Base-by-base conservation (phyloP, 2,888 invertebrate genomes). In the Synanthedon andrenaeformis region DNA sequence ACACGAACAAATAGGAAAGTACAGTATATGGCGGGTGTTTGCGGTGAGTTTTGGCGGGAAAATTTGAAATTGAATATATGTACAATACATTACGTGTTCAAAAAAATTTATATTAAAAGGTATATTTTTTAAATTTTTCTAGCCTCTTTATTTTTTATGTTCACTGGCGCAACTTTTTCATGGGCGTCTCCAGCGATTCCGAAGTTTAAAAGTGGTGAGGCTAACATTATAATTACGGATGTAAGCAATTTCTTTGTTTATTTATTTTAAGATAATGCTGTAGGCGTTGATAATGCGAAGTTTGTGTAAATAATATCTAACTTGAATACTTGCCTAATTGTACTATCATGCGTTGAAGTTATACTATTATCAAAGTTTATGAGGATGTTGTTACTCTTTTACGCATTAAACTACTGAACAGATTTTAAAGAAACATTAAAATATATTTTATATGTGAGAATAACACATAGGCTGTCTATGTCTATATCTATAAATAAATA, bases 161-260 rank as follows among this genome's bases (percentile, higher is more conserved):
- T 82, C 56, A 85, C 84, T 28, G 88, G 89, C 11, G 83, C 87
- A 28, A 77, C 79, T 6, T 64, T 87, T 53, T 84, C 88, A 8
- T 90, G 89, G 89, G 76, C 89, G 0, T 89, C 90, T 1, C 89
- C 90, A n/a, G 88, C 87, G 28, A 79, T 89, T 62, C 88, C 89
- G 49, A 87, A 88, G 70, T 78, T 89, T 63, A 79, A 75, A 59
- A 81, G 64, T 55, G 84, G 84, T 13, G 81, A 80, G 58, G 75
- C 84, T 3, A 71, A 76, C 58, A 59, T 88, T 51, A 56, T 70
- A 55, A 82, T 88, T 52, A 76, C 78, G 49, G 79, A 86, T 63
- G 88, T 87, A 69, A 79, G 84, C 76, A 54, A 8, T 5, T 51
- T 8, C 13, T 14, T 45, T 13, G 14, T 45, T 45, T 8, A 45